phyloP scores from a whole-genome alignment of 2,888 invertebrate genomes.

The Nesidiocoris tenuis region DNA sequence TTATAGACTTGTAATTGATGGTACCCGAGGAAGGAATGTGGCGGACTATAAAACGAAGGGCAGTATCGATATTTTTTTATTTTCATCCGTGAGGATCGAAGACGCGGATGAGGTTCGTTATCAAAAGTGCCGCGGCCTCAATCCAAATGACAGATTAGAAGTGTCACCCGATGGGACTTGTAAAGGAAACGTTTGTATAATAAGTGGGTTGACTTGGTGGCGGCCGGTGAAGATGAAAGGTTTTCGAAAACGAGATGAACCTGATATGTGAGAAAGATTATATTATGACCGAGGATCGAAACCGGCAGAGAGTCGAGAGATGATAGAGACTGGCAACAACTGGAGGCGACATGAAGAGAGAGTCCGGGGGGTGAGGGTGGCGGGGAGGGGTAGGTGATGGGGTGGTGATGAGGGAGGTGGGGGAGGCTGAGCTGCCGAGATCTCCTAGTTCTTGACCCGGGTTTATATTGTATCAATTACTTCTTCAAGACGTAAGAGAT shows the following conservation, averaged over 20 bases:
- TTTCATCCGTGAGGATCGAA: not conserved
- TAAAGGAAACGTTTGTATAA: constrained; percentile 38
- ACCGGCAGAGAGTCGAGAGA: not conserved
- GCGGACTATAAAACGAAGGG: not conserved
- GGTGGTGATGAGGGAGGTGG: too few species aligned
- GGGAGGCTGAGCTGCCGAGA: not conserved
- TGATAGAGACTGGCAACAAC: not conserved
- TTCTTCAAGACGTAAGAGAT: not conserved
- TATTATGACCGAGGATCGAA: not conserved
- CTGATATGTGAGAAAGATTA: constrained; percentile 11
- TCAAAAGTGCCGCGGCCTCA: constrained; percentile 22
- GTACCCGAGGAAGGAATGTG: too few species aligned
- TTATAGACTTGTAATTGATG: too few species aligned
- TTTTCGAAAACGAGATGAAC: constrained; percentile 21
- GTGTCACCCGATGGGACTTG: constrained; percentile 11
- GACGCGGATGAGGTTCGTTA: not conserved
- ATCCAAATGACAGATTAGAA: constrained; percentile 35
- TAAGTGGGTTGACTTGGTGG: constrained; percentile 30
- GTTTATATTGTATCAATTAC: not conserved
- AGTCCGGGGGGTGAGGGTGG: not conserved
- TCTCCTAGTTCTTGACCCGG: not conserved
- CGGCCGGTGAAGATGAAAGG: constrained; percentile 28
- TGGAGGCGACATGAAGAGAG: not conserved
- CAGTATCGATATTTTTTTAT: not conserved
- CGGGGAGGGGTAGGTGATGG: too few species aligned